Evolutionary conservation across 2,797 vertebrate species (phyloP), one percentile per base, ranked within the genome.

Genomic region (Malurus splendens): DNA sequence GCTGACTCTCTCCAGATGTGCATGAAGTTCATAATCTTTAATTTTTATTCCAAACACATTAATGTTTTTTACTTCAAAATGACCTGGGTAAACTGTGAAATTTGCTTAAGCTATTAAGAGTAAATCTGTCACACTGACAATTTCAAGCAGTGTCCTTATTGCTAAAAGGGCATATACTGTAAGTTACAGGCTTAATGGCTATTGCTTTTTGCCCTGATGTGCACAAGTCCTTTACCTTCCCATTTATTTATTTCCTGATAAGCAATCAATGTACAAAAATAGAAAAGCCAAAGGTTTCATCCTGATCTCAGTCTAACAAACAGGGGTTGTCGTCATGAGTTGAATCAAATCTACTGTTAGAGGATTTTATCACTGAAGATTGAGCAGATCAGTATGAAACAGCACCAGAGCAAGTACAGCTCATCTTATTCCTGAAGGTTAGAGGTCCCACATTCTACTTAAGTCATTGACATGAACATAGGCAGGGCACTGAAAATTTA

Each of bases 101-200:
- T 95, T 95, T 93, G 92, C 86, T 93, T 90, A 95, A 92, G 92
- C 92, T 95, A 91, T 94, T 93, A 90, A 89, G 82, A 82, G 86
- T 85, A 91, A 94, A 90, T 93, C 87, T 95, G 87, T 96, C 91
- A 73, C 82, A 93, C 83, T 90, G 72, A 94, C 80, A 92, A 94
- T 94, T 94, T 92, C 92, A 91, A 90, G 89, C 70, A 16, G 60
- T 57, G 64, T 94, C 90, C 79, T 95, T 93, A 94, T 91, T 93
- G 86, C 83, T 81, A 64, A 90, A 92, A 93, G 92, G 92, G 71
- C 86, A 94, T 77, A 79, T 81, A 91, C 88, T 88, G 66, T 90
- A 93, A 90, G 90, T 95, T 94, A 90, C 90, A 90, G 84, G 87
- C 92, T 93, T 94, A 95, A 95, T 95, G 66, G 87, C 92, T 93